Conservation (phyloP, 2,888 invertebrate genomes). For the Platycheirus rosarum region DNA sequence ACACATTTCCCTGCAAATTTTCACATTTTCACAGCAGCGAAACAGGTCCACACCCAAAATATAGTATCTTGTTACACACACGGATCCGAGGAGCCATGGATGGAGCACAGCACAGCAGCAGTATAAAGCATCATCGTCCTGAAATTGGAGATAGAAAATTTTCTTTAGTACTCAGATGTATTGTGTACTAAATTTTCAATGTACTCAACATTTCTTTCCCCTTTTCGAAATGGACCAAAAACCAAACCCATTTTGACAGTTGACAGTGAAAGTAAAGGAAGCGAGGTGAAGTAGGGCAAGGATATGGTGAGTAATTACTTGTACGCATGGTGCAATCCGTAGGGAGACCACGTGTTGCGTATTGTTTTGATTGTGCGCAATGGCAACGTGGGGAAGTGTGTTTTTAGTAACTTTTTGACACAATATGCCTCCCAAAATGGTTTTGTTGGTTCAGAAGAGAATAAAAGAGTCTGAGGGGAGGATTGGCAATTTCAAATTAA, state of each 20-base stretch:
- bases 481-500: conserved; percentile 52
- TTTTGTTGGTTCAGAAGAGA: too few relatives aligned
- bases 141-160: conserved; percentile 57
- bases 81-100: conserved; percentile 56
- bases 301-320: conserved; percentile 55
- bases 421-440: conserved; percentile 57
- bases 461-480: neutral
- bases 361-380: conserved; percentile 82
- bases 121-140: conserved; percentile 55
- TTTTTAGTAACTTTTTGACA: conserved; percentile 61
- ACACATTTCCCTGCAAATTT: conserved; percentile 70
- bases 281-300: conserved; percentile 1
- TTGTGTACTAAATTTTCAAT: conserved; percentile 64
- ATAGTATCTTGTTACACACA: conserved; percentile 72
- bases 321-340: conserved; percentile 64
- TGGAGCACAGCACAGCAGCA: conserved; percentile 47
- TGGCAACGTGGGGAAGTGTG: conserved; percentile 48
- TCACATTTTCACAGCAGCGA: conserved; percentile 72
- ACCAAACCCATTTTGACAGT: conserved; percentile 70
- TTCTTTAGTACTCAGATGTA: conserved; percentile 66
- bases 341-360: conserved; percentile 81
- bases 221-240: conserved; percentile 40
- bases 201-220: conserved; percentile 36
- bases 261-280: conserved; percentile 68
- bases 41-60: conserved; percentile 72